Conservation (phyloP, 2,113 vertebrate genomes). For the Ptychochromis oligacanthus region DNA sequence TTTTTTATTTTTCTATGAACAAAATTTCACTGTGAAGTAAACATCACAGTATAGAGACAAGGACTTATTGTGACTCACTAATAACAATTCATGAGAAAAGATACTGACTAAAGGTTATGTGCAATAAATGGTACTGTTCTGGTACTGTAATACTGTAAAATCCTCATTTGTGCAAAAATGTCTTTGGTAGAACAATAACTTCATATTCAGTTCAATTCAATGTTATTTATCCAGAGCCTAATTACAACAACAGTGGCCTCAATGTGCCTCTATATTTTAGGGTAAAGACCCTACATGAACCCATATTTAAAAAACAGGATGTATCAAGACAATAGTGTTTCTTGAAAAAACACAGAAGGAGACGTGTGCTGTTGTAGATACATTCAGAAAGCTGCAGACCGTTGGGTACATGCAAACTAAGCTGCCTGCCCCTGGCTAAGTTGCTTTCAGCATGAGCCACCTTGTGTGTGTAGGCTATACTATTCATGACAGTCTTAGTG, state of each 20-base stretch:
- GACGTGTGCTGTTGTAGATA: not conserved
- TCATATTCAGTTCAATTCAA: too few species aligned
- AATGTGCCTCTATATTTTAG: too few species aligned
- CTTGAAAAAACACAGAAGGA: not conserved
- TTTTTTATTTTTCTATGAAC: not conserved
- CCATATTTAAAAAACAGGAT: not conserved
- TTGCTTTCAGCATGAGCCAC: not conserved
- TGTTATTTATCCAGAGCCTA: too few species aligned
- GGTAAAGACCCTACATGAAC: too few species aligned
- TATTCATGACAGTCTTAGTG: not conserved
- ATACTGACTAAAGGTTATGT: not conserved
- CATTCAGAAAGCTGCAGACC: not conserved
- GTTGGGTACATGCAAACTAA: not conserved
- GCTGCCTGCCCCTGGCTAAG: not conserved
- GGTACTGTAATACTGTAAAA: not conserved
- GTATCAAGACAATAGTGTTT: not conserved
- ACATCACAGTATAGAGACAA: not conserved
- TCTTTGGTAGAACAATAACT: not conserved
- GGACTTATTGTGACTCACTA: not conserved
- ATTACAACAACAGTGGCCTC: too few species aligned
- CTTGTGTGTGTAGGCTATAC: not conserved
- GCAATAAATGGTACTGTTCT: not conserved
- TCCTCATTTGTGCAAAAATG: not conserved
- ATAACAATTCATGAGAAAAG: not conserved
- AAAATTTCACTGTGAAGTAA: not conserved